Evolutionary conservation across 2,113 vertebrate species (phyloP), one percentile per base, ranked within the genome.

Genomic region (Xiphias gladius): DNA sequence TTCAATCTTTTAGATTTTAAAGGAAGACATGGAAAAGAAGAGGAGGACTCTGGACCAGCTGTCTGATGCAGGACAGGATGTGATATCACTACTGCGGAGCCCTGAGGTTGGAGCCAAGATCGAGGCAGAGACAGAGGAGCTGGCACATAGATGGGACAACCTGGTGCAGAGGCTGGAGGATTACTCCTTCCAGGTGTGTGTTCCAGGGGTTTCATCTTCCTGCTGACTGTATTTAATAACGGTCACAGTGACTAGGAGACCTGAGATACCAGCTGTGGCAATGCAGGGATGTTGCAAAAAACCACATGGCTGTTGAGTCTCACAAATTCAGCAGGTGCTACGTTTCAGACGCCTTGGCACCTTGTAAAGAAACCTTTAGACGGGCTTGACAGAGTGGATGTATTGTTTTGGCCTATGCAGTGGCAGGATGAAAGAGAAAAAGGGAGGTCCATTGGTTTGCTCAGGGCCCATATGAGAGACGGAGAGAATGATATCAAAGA

Each of bases 1-100:
- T 76, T 64, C 0, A 3, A 20, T 74, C 24, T 30, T 48, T 3
- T 79, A 99, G 98, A 96, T 94, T 93, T 94, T 99, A 87, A 99
- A 98, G 80, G 97, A 99, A 82, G 97, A 99, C 86, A 97, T 99
- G 97, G 97, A 97, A 85, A 97, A 96, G 95, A 99, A 98, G 88
- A 94, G 95, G 39, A 95, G 95, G 66, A 96, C 95, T 0, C 89
- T 99, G 73, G 96, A 97, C 77, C 96, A 98, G 52, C 94, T 99
- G 71, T 96, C 96, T 16, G 97, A 98, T 26, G 96, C 97, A 11
- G 96, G 96, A 71, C 97, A 97, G 82, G 97, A 99, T 68, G 96
- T 99, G 80, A 91, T 90, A 1, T 94, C 95, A 0, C 92, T 99
- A 55, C 91, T 99, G 80, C 96, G 87, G 79, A 95, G 93, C 75